Evolutionary conservation across 1,140 invertebrate species (phyloP), one percentile per base, ranked within the genome.

Genomic region (Brachionus paranguensis): DNA sequence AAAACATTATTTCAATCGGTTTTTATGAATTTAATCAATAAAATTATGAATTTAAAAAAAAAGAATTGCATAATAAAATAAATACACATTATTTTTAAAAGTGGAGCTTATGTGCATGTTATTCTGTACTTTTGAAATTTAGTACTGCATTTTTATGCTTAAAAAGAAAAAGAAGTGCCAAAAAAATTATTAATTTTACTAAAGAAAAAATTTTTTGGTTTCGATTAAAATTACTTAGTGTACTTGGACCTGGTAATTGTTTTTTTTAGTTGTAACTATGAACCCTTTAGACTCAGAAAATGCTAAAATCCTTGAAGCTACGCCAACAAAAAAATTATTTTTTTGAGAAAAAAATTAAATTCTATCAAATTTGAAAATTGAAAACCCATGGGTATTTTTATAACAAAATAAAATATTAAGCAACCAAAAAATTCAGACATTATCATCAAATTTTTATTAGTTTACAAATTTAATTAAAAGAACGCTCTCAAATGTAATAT

Each of bases 121-220:
- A 60, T 60, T 60, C n/a, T 60, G 53, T 60, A 20, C 33, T 68
- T 68, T 68, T 68, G 65, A 68, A 68, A 68, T 68, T 33, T 68
- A 68, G 27, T 14, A 24, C 20, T 68, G 65, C 65, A 68, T 33
- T 41, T 68, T 29, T 64, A n/a, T 68, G 29, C 33, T 68, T 68
- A 68, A 68, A 14, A 68, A 29, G 33, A 37, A 37, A 37, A 37
- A 37, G 33, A 37, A 37, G 6, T 37, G 4, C 33, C 33, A 37
- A 37, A 37, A 37, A 33, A 37, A 37, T 37, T 7, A 6, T 37
- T 7, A 7, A 37, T 37, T 37, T 37, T 37, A 33, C 0, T 33
- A 37, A 37, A 37, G 0, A 6, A 37, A 6, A 6, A 6, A 0
- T 7, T 37, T 37, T 4, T 37, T 37, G 0, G 33, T 37, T 6